Evolutionary conservation across 2,888 invertebrate species (phyloP).

Genomic region (Macrophya alboannulata): DNA sequence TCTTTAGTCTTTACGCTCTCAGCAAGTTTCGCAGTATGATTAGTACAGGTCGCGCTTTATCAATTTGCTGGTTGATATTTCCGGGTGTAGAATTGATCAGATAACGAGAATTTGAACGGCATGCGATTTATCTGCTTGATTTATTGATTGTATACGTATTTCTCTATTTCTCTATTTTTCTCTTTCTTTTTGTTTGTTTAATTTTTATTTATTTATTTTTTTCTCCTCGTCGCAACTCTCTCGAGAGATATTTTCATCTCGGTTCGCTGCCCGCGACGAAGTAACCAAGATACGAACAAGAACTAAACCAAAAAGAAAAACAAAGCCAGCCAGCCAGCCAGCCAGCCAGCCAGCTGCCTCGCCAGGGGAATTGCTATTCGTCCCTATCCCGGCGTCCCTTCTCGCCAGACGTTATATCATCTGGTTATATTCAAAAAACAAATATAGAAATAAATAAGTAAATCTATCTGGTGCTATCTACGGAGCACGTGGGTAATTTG

Average conservation of each 20-base stretch:
- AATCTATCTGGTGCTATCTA: constrained; percentile 31
- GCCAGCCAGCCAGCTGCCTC: constrained; percentile 2
- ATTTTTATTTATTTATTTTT: background rate
- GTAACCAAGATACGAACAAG: constrained; percentile 47
- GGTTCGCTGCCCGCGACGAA: constrained; percentile 40
- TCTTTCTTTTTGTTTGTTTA: background rate
- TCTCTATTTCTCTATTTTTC: background rate
- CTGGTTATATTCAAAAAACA: constrained; percentile 35
- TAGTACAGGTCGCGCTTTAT: background rate
- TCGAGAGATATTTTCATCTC: constrained; percentile 46
- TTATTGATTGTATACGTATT: background rate
- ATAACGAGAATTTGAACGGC: background rate
- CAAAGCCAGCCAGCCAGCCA: background rate
- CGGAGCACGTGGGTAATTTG: constrained; percentile 47
- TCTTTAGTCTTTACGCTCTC: background rate
- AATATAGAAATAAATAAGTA: constrained; percentile 28
- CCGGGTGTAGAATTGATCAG: background rate
- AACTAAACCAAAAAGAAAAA: constrained; percentile 32
- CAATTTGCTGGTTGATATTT: background rate
- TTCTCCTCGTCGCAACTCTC: constrained; percentile 27
- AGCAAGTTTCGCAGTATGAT: background rate
- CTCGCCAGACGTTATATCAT: constrained; percentile 46
- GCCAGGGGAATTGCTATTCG: constrained; percentile 33
- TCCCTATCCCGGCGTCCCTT: constrained; percentile 27
- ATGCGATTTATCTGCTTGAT: constrained; percentile 12